A percentile compares a stretch with the other conserved stretches of the same genome.
Evolutionary conservation across 2,113 vertebrate genomes (phyloP).

Genomic region (Pycnonotus jocosus): DNA sequence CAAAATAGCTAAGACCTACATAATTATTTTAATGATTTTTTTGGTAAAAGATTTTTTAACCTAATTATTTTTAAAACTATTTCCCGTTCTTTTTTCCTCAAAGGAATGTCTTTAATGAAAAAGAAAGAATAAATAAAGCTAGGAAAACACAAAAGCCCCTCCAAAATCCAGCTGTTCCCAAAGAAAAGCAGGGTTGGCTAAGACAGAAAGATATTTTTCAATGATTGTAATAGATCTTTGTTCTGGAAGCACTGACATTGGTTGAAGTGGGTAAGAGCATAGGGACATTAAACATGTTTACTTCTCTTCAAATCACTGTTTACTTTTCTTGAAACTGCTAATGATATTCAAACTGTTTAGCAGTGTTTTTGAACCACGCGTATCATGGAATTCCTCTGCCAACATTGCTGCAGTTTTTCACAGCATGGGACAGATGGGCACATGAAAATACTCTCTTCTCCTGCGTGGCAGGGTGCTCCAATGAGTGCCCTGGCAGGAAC

Average conservation of each 20-base stretch:
- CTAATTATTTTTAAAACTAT: background rate
- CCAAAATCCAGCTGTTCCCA: background rate
- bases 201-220: background rate
- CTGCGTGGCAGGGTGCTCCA: background rate
- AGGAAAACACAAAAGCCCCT: background rate
- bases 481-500: background rate
- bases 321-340: background rate
- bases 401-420: accelerated
- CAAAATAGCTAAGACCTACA: background rate
- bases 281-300: background rate
- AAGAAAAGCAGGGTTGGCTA: background rate
- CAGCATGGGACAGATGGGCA: accelerated
- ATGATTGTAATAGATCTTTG: background rate
- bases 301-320: background rate
- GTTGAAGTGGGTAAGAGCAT: background rate
- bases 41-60: background rate
- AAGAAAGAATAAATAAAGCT: background rate
- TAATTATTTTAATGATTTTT: background rate
- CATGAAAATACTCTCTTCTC: accelerated
- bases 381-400: background rate
- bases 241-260: background rate
- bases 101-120: background rate
- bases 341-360: background rate
- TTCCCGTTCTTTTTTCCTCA: background rate
- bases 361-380: accelerated